Evolutionary conservation across 2,888 invertebrate genomes (phyloP).

Genomic region (Mactromeris polynyma): DNA sequence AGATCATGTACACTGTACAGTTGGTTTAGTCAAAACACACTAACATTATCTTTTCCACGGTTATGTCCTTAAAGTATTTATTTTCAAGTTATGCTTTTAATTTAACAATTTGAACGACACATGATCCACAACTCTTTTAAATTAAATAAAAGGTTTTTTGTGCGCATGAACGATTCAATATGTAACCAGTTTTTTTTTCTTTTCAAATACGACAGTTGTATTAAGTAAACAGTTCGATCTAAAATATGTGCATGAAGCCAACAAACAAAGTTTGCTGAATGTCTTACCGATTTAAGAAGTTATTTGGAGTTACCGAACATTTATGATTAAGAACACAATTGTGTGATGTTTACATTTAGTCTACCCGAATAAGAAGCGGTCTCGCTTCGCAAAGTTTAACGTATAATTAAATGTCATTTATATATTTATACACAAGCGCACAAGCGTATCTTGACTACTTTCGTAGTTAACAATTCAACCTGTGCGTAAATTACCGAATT

Average conservation of each 20-base stretch:
- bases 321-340: neutral
- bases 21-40: no score
- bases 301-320: neutral
- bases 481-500: neutral
- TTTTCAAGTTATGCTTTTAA: neutral
- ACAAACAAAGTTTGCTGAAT: neutral
- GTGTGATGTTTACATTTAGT: neutral
- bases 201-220: neutral
- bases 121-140: neutral
- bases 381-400: neutral
- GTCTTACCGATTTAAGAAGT: neutral
- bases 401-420: neutral
- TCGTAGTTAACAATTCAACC: neutral
- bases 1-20: no score
- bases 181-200: no score
- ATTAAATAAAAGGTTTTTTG: no score
- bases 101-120: neutral
- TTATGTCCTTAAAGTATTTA: neutral
- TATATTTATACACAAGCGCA: neutral
- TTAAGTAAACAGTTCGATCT: neutral
- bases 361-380: neutral
- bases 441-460: neutral
- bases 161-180: no score
- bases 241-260: neutral
- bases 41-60: no score